Evolutionary conservation across 2,888 invertebrate genomes (phyloP), one percentile per base, ranked within the genome.

Genomic region (Erebia aethiops): DNA sequence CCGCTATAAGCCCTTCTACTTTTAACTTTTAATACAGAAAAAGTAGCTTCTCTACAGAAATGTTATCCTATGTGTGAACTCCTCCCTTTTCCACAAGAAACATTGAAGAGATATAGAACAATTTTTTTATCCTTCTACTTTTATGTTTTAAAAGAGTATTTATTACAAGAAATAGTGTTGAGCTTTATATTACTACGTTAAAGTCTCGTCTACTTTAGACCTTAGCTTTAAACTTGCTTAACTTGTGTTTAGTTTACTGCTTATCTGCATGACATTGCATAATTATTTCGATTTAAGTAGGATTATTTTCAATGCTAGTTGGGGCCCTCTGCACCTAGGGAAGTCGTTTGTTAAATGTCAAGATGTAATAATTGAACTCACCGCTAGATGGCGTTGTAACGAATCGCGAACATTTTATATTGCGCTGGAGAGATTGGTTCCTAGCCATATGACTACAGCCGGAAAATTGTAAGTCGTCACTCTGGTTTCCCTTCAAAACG

Each of bases 401-500:
- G 1, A 49, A 21, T 9, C 1, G 9, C 3, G 1, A 21, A 51
- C 7, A 26, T 16, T 21, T n/a, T 18, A 16, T 63, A n/a, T 51
- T 26, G 62, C 62, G 62, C 62, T 63, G 51, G n/a, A 14, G 26
- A 49, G 62, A 63, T 63, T 51, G 9, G 8, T 63, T 7, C 9
- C 10, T 2, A 14, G 26, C 10, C 4, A 14, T n/a, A 21, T 63
- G 26, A 49, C 14, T 21, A 49, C 21, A 16, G 41, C 41, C 3
- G 13, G 10, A 43, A 16, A 18, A 13, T 5, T 2, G 5, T 16
- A 0, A 11, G 7, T 18, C 8, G 49, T 66, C 7, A 61, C 67
- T 67, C 67, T 67, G 67, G 67, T 67, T 67, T 60, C 67, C 60
- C 67, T 67, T 67, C 67, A 67, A 73, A 74, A 77, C 95, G 95